A percentile compares a stretch with the other conserved stretches of the same genome.
Conservation (phyloP, 2,113 vertebrate genomes). For the Hiodon alosoides region DNA sequence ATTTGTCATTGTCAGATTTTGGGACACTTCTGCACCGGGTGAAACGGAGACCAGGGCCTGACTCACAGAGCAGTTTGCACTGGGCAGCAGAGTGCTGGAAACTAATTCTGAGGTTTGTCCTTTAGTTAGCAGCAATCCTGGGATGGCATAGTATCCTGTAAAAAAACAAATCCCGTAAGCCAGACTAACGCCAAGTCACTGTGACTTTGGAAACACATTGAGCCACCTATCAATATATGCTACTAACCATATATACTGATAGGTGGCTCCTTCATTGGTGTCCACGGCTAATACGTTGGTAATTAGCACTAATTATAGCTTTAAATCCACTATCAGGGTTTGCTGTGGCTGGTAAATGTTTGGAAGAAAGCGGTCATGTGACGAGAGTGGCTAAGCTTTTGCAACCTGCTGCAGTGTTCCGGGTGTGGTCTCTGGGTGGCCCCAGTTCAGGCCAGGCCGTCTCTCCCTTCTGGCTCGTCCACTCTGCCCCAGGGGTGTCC, state of each 20-base stretch:
- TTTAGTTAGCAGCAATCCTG: conserved; percentile 32
- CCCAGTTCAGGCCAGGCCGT: conserved; percentile 43
- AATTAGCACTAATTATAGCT: no score
- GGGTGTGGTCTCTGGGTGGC: conserved; percentile 62
- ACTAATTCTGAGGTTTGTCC: conserved; percentile 49
- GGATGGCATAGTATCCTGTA: conserved; percentile 55
- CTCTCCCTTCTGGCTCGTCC: conserved; percentile 43
- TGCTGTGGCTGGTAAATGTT: not conserved
- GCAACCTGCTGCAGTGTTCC: conserved; percentile 58
- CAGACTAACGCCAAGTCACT: no score
- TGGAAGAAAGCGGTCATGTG: not conserved
- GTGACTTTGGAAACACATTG: no score
- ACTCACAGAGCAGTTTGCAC: conserved; percentile 58
- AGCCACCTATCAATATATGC: no score
- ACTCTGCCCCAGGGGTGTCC: conserved; percentile 40
- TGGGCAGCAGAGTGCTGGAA: conserved; percentile 58
- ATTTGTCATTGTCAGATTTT: no score
- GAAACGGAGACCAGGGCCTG: not conserved
- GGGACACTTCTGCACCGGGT: no score
- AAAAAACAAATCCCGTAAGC: not conserved
- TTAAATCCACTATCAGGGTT: no score
- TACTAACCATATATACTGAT: no score
- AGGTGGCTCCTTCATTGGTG: no score
- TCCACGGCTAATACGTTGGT: no score
- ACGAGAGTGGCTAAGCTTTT: not conserved